Conservation (phyloP, 2,888 invertebrate genomes). For the Cephus pulcher region DNA sequence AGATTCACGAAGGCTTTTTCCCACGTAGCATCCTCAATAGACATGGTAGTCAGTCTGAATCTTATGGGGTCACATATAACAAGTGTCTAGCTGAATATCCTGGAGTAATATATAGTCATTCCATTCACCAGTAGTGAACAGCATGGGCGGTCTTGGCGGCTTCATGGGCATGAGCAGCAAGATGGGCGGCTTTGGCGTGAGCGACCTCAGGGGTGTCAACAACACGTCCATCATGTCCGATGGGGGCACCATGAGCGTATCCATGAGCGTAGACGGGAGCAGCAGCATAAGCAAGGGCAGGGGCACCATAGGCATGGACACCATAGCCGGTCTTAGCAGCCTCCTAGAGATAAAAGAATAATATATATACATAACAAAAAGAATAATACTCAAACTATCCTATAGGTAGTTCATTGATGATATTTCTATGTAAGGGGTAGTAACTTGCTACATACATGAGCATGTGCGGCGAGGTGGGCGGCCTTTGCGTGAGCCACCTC, state of each 20-base stretch:
- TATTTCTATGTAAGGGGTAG: neutral
- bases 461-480: slow-evolving; percentile 53
- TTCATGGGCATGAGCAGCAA: slow-evolving; percentile 20
- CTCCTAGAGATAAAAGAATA: slow-evolving; percentile 24
- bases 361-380: neutral
- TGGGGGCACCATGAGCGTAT: slow-evolving; percentile 16
- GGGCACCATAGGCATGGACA: slow-evolving; percentile 19
- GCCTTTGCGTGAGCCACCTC: slow-evolving; percentile 40
- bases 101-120: neutral
- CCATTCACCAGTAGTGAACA: slow-evolving; percentile 6
- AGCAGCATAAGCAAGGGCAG: slow-evolving; percentile 7
- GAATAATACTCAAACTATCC: neutral
- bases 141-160: slow-evolving; percentile 11
- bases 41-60: neutral
- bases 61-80: neutral
- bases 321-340: slow-evolving; percentile 32
- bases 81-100: neutral
- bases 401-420: neutral
- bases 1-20: neutral
- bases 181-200: slow-evolving; percentile 33
- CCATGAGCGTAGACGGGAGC: slow-evolving; percentile 14
- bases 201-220: slow-evolving; percentile 41
- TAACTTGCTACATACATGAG: slow-evolving; percentile 28
- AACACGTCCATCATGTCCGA: slow-evolving; percentile 22
- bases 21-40: neutral